A percentile compares a stretch with the other conserved stretches of the same genome.
phyloP scores from a whole-genome alignment of 2,113 vertebrate species.

The Mobula hypostoma region DNA sequence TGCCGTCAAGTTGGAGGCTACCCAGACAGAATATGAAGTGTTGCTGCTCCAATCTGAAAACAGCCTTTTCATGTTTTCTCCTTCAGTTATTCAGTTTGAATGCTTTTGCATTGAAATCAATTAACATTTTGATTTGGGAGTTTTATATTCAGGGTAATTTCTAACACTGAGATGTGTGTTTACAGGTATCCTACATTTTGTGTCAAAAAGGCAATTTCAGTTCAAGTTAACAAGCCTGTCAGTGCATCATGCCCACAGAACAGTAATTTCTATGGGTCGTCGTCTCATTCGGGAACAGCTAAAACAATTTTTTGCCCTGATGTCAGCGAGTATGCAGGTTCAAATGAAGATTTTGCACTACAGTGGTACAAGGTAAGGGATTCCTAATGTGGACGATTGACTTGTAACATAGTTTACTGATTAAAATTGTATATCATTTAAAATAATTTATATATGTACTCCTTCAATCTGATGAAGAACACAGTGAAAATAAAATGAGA shows the following conservation, averaged over 20 bases:
- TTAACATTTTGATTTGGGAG: background rate
- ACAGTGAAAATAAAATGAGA: background rate
- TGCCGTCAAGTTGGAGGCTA: too few species aligned
- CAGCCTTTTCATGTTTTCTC: background rate
- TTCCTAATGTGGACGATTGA: background rate
- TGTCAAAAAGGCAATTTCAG: background rate
- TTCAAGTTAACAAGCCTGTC: background rate
- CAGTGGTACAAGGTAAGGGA: conserved; percentile 74
- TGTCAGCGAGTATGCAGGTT: conserved; percentile 50
- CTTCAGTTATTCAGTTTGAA: background rate
- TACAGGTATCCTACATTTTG: conserved; percentile 20
- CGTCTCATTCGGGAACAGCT: background rate
- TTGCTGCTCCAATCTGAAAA: too few species aligned
- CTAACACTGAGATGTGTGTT: background rate
- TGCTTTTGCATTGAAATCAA: background rate
- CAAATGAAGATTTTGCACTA: conserved; percentile 51
- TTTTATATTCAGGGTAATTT: background rate
- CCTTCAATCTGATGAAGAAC: background rate
- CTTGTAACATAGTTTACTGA: background rate
- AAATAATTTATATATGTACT: background rate
- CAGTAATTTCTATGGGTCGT: background rate
- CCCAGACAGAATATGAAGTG: too few species aligned
- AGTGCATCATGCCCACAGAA: background rate
- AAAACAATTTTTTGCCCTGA: conserved; percentile 66
- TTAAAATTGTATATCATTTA: background rate